Percentiles rank a stretch among this genome's conserved stretches.
Conservation (phyloP, 2,113 vertebrate genomes). For the Chaenogobius annularis region DNA sequence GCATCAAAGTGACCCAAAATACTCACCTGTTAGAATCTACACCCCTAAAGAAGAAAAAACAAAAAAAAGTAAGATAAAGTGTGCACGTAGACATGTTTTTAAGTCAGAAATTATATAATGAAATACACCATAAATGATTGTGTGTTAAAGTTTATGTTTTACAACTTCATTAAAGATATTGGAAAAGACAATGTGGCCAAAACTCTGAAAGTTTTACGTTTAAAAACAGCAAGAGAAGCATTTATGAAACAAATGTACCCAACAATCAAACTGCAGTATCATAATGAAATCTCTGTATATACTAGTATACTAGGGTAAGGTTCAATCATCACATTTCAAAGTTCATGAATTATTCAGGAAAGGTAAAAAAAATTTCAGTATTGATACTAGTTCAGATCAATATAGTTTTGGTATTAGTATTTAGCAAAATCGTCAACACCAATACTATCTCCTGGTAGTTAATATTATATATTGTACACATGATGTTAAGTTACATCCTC, state of each 20-base stretch:
- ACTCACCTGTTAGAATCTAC: conserved; percentile 21
- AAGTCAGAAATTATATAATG: not conserved
- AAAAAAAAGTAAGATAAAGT: not conserved
- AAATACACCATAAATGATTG: not conserved
- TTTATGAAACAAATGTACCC: too few species aligned
- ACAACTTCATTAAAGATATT: not conserved
- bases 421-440: too few species aligned
- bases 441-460: too few species aligned
- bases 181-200: not conserved
- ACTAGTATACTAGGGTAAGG: too few species aligned
- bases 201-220: not conserved
- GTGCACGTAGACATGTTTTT: not conserved
- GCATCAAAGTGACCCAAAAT: conserved; percentile 2
- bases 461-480: too few species aligned
- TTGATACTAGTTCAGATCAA: too few species aligned
- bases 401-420: too few species aligned
- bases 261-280: too few species aligned
- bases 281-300: too few species aligned
- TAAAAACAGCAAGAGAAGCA: not conserved
- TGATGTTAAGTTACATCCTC: not conserved
- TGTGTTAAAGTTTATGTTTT: not conserved
- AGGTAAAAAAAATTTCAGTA: too few species aligned
- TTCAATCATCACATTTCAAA: too few species aligned
- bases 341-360: too few species aligned
- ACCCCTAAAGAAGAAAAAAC: conserved; percentile 14